Base-by-base conservation (phyloP, 2,888 invertebrate species). In the Diabrotica balteata region DNA sequence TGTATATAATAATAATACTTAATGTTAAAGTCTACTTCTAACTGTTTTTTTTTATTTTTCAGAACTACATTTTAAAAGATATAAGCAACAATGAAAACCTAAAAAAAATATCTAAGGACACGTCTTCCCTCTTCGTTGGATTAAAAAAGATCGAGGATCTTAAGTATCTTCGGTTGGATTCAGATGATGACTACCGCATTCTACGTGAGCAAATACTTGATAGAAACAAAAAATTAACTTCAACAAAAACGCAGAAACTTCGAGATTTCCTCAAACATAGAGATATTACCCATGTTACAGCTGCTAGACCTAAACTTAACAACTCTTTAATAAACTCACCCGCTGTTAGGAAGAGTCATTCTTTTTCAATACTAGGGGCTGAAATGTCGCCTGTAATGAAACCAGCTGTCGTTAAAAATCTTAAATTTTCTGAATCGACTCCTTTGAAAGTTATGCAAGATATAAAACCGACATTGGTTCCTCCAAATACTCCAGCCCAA, bases 91-190 rank as follows among this genome's bases (percentile, higher is more conserved):
- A 80, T 46, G 70, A 83, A 45, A 80, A 78, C 68, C 70, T 73
- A 1, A 82, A 88, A 80, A 57, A 86, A 79, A 68, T 81, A 86
- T 46, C 85, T 85, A 64, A 84, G 80, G 7, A 74, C 83, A 65
- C 81, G 77, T 69, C 85, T 79, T 69, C 84, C 82, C 5, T 83
- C 83, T 68, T 86, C 79, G 50, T 86, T 82, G 63, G 86, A 81
- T 72, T 76, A 78, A 72, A 84, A 81, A 70, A 83, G 32, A 78
- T 80, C 63, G 78, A 79, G 17, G 78, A 82, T 74, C 70, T 89
- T 83, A 77, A 86, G 84, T 81, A 86, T 84, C 81, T 89, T 2
- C 86, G 87, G 73, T 83, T 89, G 83, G 86, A 87, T 66, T 77
- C 82, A 1, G 82, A 86, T 11, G 82, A 84, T 66, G 78, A 82